phyloP scores from a whole-genome alignment of 2,888 invertebrate genomes.

The Ceriagrion tenellum region DNA sequence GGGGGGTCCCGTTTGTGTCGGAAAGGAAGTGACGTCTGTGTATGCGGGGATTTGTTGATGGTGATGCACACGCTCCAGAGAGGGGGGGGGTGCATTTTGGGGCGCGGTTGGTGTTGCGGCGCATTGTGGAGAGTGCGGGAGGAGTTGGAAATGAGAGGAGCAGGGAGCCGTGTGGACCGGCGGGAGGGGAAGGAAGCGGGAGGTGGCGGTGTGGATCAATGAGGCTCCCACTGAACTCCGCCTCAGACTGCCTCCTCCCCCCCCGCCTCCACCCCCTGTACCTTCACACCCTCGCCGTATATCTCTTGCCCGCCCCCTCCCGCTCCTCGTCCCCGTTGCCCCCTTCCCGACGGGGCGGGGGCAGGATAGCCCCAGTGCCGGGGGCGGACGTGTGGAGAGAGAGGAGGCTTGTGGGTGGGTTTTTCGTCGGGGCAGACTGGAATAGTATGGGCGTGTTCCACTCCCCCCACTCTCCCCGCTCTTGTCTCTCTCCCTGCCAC shows the following conservation, averaged over 20 bases:
- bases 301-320: not conserved
- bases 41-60: not conserved
- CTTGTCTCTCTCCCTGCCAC: not conserved
- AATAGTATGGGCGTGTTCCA: slow-evolving; percentile 19
- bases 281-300: not conserved
- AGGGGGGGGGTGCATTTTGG: slow-evolving; percentile 20
- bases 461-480: not conserved
- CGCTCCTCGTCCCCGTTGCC: not conserved
- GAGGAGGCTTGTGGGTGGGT: not conserved
- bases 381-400: not conserved
- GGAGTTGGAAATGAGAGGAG: slow-evolving; percentile 24
- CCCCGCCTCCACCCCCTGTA: not conserved
- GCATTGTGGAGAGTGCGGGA: slow-evolving; percentile 28
- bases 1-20: not conserved
- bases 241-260: slow-evolving; percentile 36
- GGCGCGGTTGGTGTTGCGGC: slow-evolving; percentile 27
- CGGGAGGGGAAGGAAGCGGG: not conserved
- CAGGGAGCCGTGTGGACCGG: not conserved
- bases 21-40: not conserved
- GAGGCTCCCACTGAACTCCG: slow-evolving; percentile 41
- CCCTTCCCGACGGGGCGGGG: not conserved
- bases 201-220: slow-evolving; percentile 54
- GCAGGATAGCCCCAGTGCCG: not conserved
- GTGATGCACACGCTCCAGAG: not conserved
- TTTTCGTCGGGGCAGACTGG: slow-evolving; percentile 23